Percentiles rank a stretch among this genome's conserved stretches.
Conservation (phyloP, 2,888 invertebrate species). For the Sesamia inferens region DNA sequence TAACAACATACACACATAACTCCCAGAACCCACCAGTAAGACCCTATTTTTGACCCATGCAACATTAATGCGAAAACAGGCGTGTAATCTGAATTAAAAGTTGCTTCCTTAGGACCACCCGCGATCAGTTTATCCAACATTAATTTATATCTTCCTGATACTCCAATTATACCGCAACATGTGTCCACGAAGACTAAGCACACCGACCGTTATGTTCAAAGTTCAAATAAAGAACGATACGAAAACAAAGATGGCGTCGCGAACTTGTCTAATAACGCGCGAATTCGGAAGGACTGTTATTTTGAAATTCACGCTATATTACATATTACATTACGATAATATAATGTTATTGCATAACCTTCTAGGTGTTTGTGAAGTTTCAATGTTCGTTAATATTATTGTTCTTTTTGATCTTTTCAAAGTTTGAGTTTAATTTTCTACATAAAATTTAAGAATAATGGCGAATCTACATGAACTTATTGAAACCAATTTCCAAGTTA, state of each 20-base stretch:
- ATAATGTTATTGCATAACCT: slow-evolving; percentile 17
- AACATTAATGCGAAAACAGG: neutral
- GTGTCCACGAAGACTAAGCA: slow-evolving; percentile 10
- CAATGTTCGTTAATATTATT: neutral
- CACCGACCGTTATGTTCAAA: slow-evolving; percentile 19
- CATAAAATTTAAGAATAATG: neutral
- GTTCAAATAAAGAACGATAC: slow-evolving; percentile 22
- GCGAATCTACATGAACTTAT: neutral
- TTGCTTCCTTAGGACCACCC: neutral
- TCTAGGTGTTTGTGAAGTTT: slow-evolving; percentile 6
- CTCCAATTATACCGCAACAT: slow-evolving; percentile 22
- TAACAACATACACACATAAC: no score
- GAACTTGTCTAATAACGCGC: slow-evolving; percentile 43
- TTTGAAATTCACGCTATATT: slow-evolving; percentile 23
- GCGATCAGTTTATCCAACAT: slow-evolving; percentile 6
- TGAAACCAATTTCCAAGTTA: no score
- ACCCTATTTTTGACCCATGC: neutral
- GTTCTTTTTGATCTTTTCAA: neutral
- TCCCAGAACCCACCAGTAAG: no score
- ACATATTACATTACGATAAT: slow-evolving; percentile 18
- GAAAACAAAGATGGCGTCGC: slow-evolving; percentile 32
- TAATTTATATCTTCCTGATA: slow-evolving; percentile 20
- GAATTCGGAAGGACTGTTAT: slow-evolving; percentile 37
- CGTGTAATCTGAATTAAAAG: neutral
- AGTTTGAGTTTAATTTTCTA: neutral